Evolutionary conservation across 1,140 invertebrate species (phyloP).

Genomic region (Mactra quadrangularis): DNA sequence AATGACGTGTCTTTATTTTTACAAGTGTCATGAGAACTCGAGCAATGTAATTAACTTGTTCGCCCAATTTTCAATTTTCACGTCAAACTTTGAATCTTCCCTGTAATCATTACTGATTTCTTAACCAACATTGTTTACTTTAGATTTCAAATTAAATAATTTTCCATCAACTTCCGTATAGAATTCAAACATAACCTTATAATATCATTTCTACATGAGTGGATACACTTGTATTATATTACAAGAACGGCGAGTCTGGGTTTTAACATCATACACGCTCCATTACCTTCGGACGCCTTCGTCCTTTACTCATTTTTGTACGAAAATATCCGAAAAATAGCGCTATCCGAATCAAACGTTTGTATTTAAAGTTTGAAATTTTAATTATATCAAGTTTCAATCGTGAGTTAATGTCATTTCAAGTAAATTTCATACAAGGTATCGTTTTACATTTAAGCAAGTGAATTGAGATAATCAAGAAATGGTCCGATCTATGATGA

Average conservation of each 20-base stretch:
- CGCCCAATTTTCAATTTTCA: conserved; percentile 51
- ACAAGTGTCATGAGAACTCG: conserved; percentile 15
- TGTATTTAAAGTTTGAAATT: no score
- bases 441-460: no score
- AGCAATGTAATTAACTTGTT: conserved; percentile 37
- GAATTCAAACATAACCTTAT: neutral
- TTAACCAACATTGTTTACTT: conserved; percentile 44
- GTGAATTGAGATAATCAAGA: no score
- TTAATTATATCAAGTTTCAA: no score
- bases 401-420: no score
- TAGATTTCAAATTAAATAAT: conserved; percentile 45
- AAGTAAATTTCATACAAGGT: no score
- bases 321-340: no score
- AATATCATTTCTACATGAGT: conserved; percentile 18
- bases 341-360: no score
- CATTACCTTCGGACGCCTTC: neutral
- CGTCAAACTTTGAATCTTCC: conserved; percentile 30
- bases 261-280: conserved; percentile 6
- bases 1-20: conserved; percentile 15
- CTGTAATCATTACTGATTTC: conserved; percentile 52
- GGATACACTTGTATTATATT: neutral
- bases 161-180: conserved; percentile 17
- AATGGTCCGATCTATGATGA: no score
- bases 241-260: neutral
- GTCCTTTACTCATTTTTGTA: no score